Conservation (phyloP, 2,888 invertebrate species). For the Sarcophaga caerulescens region DNA sequence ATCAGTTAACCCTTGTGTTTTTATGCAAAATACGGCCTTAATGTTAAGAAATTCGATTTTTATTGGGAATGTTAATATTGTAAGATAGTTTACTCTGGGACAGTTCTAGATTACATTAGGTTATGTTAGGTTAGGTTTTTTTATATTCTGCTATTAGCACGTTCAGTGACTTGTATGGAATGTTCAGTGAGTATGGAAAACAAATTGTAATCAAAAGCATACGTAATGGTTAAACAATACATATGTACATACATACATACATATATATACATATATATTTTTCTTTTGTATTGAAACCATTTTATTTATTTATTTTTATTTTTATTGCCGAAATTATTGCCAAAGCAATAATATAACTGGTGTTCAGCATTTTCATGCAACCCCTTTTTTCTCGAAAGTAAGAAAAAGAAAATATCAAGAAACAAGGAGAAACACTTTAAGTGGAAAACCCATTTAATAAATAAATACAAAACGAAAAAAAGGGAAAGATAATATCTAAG, state of each 20-base stretch:
- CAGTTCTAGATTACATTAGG: no score
- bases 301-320: constrained; percentile 38
- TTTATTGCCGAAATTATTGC: constrained; percentile 43
- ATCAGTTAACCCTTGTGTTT: neutral
- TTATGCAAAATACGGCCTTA: no score
- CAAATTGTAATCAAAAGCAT: no score
- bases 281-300: constrained; percentile 37
- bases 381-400: neutral
- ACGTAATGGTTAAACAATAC: neutral
- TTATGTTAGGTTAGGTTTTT: neutral
- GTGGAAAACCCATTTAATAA: neutral
- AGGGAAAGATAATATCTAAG: constrained; percentile 25
- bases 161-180: no score
- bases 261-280: constrained; percentile 13
- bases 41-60: no score
- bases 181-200: no score
- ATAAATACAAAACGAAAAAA: constrained; percentile 7
- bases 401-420: neutral
- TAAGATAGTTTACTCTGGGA: no score
- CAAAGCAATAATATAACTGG: neutral
- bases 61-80: no score
- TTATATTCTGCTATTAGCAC: no score
- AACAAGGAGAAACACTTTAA: neutral
- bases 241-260: neutral
- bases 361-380: neutral